phyloP scores from a whole-genome alignment of 2,797 vertebrate species.

The Pseudomugil gertrudae region DNA sequence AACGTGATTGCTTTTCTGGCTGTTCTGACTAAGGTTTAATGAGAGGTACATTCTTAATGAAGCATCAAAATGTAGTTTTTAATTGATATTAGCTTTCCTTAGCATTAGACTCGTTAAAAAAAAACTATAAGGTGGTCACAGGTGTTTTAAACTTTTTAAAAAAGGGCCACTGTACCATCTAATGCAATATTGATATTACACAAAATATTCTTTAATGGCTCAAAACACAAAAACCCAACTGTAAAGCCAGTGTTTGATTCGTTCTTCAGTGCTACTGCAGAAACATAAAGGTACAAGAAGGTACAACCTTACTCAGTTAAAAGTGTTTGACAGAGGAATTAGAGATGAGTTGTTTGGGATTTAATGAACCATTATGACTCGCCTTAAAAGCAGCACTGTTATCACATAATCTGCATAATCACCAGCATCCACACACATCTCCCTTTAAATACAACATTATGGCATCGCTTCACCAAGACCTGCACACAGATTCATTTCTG shows the following conservation, averaged over 20 bases:
- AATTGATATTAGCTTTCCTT: not conserved
- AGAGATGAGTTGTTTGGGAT: not conserved
- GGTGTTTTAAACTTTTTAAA: not conserved
- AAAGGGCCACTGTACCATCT: not conserved
- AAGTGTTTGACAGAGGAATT: too few species aligned
- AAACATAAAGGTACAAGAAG: not conserved
- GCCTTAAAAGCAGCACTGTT: not conserved
- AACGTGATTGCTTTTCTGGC: slow-evolving; percentile 46
- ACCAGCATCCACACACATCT: not conserved
- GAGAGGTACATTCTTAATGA: slow-evolving; percentile 16
- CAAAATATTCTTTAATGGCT: not conserved
- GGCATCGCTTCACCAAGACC: too few species aligned
- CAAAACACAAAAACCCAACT: not conserved
- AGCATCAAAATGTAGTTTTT: slow-evolving; percentile 23
- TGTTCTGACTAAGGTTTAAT: slow-evolving; percentile 31
- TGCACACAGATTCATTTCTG: too few species aligned
- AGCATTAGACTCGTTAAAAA: too few species aligned
- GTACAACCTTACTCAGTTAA: not conserved
- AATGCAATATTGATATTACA: not conserved
- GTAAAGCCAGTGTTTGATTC: too few species aligned
- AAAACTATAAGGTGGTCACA: too few species aligned
- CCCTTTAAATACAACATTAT: not conserved
- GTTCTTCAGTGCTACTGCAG: not conserved
- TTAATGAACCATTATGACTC: not conserved
- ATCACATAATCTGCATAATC: not conserved